Percentiles rank a stretch among this genome's conserved stretches.
phyloP scores from a whole-genome alignment of 2,888 invertebrate species.

The Tribolium freemani region DNA sequence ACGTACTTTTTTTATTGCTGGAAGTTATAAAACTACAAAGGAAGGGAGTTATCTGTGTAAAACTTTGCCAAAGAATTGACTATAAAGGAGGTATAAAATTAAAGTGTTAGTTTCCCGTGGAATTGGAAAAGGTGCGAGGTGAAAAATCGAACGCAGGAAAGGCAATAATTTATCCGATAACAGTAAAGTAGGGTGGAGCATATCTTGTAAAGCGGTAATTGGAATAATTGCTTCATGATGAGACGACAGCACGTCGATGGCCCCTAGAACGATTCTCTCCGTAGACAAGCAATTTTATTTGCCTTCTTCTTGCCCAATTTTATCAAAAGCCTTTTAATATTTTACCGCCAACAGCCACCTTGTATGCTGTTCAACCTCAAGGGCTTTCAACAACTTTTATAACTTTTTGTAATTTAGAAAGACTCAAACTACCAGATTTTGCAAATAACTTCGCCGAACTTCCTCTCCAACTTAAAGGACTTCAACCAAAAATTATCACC shows the following conservation, averaged over 20 bases:
- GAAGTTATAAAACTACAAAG: conserved; percentile 45
- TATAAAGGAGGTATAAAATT: conserved; percentile 43
- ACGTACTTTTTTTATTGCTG: conserved; percentile 36
- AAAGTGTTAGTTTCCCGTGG: conserved; percentile 43
- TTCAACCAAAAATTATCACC: conserved; percentile 13
- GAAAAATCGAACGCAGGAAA: conserved; percentile 38
- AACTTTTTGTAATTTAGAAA: conserved; percentile 51
- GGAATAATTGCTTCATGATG: conserved; percentile 59
- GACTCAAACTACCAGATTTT: conserved; percentile 42
- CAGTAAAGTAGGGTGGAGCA: conserved; percentile 50
- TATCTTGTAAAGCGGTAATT: conserved; percentile 57
- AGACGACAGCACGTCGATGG: conserved; percentile 53
- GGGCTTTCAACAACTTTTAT: conserved; percentile 51
- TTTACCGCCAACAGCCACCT: conserved; percentile 53
- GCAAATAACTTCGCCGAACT: conserved; percentile 35
- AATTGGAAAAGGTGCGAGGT: conserved; percentile 37
- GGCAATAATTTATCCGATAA: conserved; percentile 54
- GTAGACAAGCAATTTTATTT: conserved; percentile 58
- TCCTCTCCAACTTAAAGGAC: conserved; percentile 15
- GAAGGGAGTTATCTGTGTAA: conserved; percentile 42
- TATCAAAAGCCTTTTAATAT: conserved; percentile 60
- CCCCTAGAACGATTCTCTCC: conserved; percentile 54
- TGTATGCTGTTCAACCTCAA: conserved; percentile 51
- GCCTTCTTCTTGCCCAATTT: conserved; percentile 55
- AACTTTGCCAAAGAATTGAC: conserved; percentile 42